Evolutionary conservation across 2,888 invertebrate species (phyloP), one percentile per base, ranked within the genome.

Genomic region (Eilema sororculum): DNA sequence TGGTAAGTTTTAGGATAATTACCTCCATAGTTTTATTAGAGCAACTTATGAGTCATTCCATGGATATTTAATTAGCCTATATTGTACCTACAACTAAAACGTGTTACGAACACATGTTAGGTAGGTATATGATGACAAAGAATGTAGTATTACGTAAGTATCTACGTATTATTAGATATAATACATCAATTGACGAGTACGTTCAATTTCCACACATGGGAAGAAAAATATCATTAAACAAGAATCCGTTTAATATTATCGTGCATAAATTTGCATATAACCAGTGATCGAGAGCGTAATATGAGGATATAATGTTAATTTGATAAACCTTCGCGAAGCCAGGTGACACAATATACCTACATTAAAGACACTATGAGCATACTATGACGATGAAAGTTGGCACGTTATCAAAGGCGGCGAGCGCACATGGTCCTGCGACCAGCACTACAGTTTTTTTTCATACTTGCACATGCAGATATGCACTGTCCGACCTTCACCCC

Each of bases 401-500:
- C 81, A 77, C 69, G 70, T 41, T 57, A 75, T 80, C 80, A 82
- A 82, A 77, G 70, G 78, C 77, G 78, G 73, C 61, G 69, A 58
- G 69, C 66, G 63, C 71, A 68, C 61, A 65, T 71, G 67, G 65
- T 61, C 24, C 22, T 65, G 24, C 16, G 46, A 22, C 20, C 33
- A 28, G 37, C 33, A 56, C 65, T 57, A 37, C 33, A 13, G 52
- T 52, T 52, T n/a, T 46, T 16, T 20, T 52, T 52, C n/a, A n/a
- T 52, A 52, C 52, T 12, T 37, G 30, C 63, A 58, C 59, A 59
- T 63, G 41, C 33, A 37, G 5, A 37, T 12, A 37, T 37, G 33
- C 65, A 68, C 41, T 41, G 46, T 64, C 33, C 79, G 78, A 75
- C 85, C 84, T 81, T 81, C 80, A 82, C 83, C 82, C 69, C 80